Percentiles rank a stretch among this genome's conserved stretches.
phyloP scores from a whole-genome alignment of 2,888 invertebrate genomes.

The Ormyrus rosae region DNA sequence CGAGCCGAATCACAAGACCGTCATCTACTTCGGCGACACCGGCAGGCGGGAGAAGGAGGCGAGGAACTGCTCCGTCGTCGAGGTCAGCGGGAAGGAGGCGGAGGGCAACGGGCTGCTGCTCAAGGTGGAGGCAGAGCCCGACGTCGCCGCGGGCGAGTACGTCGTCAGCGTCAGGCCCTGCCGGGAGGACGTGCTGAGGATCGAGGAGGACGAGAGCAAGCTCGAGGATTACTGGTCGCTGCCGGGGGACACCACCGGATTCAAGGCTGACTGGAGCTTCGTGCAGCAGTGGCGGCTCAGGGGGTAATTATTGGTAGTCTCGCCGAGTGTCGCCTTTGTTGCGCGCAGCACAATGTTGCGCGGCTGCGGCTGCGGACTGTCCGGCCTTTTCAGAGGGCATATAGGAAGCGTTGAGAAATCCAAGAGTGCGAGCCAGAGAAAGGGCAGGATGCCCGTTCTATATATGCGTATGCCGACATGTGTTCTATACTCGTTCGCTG shows the following conservation, averaged over 20 bases:
- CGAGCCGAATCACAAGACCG: slow-evolving; percentile 79
- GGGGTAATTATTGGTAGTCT: slow-evolving; percentile 75
- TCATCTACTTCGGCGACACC: slow-evolving; percentile 85
- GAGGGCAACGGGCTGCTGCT: background rate
- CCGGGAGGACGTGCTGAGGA: slow-evolving; percentile 71
- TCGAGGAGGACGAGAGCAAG: slow-evolving; percentile 73
- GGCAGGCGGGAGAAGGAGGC: slow-evolving; percentile 68
- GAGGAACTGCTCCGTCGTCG: slow-evolving; percentile 1
- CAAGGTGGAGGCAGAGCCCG: slow-evolving; percentile 50
- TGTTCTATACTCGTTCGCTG: no score
- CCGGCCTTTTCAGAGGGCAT: no score
- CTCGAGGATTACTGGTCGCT: slow-evolving; percentile 73
- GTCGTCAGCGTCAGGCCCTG: slow-evolving; percentile 79
- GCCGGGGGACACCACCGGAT: slow-evolving; percentile 76
- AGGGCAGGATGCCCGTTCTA: no score
- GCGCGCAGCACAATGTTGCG: background rate
- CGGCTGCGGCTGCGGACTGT: background rate
- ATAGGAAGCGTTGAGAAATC: no score
- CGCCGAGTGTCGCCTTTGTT: background rate
- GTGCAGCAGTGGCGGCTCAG: slow-evolving; percentile 84
- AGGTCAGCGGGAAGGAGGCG: background rate
- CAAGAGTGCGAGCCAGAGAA: no score
- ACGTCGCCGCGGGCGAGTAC: slow-evolving; percentile 71
- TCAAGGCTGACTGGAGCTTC: slow-evolving; percentile 84
- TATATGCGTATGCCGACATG: no score